Conservation (phyloP, 1,140 invertebrate genomes). For the Apocrypta bakeri region DNA sequence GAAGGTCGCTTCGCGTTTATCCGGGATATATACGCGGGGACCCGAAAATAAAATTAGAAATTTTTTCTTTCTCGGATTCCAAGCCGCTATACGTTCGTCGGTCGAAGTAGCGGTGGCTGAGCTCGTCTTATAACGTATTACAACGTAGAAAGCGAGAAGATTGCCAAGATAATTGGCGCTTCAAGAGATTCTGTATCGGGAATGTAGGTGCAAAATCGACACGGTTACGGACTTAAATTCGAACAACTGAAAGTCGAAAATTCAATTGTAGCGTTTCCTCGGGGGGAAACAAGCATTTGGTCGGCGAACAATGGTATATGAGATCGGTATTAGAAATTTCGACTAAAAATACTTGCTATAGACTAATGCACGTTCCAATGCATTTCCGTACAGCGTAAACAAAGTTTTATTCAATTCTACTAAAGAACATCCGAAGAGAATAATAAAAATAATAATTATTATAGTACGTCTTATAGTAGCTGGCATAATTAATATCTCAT, state of each 20-base stretch:
- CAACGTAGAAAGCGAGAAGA: neutral
- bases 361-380: too few relatives aligned
- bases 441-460: too few relatives aligned
- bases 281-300: too few relatives aligned
- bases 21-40: neutral
- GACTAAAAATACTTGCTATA: too few relatives aligned
- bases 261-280: neutral
- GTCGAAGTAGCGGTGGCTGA: neutral
- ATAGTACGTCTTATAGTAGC: too few relatives aligned
- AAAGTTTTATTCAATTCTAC: too few relatives aligned
- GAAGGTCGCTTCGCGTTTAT: neutral
- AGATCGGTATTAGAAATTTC: too few relatives aligned
- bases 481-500: neutral
- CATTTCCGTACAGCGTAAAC: too few relatives aligned
- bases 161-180: neutral
- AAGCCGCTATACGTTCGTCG: neutral
- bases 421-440: too few relatives aligned
- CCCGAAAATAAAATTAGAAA: conserved; percentile 12
- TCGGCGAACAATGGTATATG: too few relatives aligned
- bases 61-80: neutral
- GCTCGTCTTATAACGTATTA: neutral
- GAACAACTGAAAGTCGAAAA: neutral
- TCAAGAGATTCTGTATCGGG: neutral
- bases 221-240: neutral
- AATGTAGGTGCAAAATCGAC: neutral